Base-by-base conservation (phyloP, 2,113 vertebrate genomes). In the Artemisiospiza belli region DNA sequence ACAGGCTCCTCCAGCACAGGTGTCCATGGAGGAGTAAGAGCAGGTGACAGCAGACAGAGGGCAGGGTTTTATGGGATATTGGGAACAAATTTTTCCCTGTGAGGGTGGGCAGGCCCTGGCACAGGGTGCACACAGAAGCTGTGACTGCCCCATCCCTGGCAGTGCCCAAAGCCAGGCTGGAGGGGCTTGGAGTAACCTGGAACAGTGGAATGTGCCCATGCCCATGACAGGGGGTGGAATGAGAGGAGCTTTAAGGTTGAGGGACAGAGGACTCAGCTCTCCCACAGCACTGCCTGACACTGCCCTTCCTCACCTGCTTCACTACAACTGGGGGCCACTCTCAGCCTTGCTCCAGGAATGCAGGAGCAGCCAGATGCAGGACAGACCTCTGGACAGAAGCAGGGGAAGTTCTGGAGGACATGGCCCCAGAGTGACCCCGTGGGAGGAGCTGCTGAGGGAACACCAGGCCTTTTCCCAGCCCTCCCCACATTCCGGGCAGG, bases 351-450 rank as follows among this genome's bases (percentile, higher is more conserved):
- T 64, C 59, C 64, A 14, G 52, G 49, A 43, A 51, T 3, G 39
- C 24, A n/a, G 51, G 68, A 70, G 54, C 68, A 47, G 55, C 17
- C 0, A 0, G 35, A 51, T 0, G 0, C 49, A 73, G 86, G 14
- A 31, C 4, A 7, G 88, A 49, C 5, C 22, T 57, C 67, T 33
- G 67, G 35, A 39, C 39, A 67, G 73, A 51, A 37, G 46, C n/a
- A 37, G 72, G 43, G n/a, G 3, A 22, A 22, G 30, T 15, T 37
- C 17, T 28, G 35, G 33, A 18, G 21, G 19, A 33, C 0, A 7
- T 3, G 11, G 3, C 43, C 1, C 0, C 25, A 25, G 39, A 57
- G 31, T 7, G 47, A 21, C 14, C 27, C 41, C 7, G 0, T 0
- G 2, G 37, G 44, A 72, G 39, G 31, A 7, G 49, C 51, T 12